Evolutionary conservation across 2,888 invertebrate genomes (phyloP).

Genomic region (Pseudanteris insignis): DNA sequence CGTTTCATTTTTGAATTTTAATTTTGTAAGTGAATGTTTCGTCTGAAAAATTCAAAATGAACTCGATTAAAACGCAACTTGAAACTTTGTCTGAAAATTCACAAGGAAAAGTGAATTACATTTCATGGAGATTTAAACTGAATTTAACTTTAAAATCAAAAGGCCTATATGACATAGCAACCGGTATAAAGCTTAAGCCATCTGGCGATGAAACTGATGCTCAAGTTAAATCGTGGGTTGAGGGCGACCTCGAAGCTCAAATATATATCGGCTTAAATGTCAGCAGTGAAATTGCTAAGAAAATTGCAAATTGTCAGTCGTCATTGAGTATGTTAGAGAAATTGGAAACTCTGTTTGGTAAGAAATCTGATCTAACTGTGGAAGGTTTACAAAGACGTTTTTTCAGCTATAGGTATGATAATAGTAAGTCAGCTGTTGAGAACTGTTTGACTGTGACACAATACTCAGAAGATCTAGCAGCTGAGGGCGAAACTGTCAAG

Average conservation of each 20-base stretch:
- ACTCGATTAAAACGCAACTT: conserved; percentile 2
- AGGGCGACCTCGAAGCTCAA: neutral
- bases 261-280: conserved; percentile 6
- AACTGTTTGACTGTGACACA: neutral
- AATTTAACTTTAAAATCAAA: conserved; percentile 6
- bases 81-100: conserved; percentile 2
- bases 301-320: conserved; percentile 6
- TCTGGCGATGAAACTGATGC: neutral
- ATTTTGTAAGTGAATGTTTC: too few species aligned
- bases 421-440: neutral
- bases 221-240: neutral
- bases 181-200: neutral
- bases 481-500: neutral
- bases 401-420: neutral
- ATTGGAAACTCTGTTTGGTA: neutral
- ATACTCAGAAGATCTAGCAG: neutral
- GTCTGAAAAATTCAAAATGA: too few species aligned
- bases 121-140: conserved; percentile 7
- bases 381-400: neutral
- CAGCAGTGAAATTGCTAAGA: conserved; percentile 1
- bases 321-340: neutral
- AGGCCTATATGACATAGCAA: conserved; percentile 2
- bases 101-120: conserved; percentile 1
- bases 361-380: neutral
- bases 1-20: too few species aligned